Conservation (phyloP, 2,113 vertebrate genomes). For the Toxotes jaculatrix region DNA sequence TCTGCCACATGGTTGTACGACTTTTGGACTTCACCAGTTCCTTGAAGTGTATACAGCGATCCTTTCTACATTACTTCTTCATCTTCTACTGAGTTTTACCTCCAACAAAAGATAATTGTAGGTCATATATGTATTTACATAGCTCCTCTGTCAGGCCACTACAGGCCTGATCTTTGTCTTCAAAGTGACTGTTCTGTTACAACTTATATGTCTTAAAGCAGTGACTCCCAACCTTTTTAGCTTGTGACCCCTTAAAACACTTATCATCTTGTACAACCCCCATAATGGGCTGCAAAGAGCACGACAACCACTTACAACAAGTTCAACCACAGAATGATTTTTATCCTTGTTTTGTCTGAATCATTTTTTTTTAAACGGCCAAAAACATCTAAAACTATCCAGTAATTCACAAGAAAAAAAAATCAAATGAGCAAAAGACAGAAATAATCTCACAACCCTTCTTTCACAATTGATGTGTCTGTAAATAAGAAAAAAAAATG, state of each 20-base stretch:
- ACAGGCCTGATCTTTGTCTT: background rate
- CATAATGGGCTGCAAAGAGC: background rate
- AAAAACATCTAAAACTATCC: background rate
- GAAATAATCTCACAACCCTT: background rate
- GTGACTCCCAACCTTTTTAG: background rate
- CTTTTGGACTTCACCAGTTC: constrained; percentile 2
- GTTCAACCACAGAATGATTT: background rate
- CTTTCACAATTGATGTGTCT: too few relatives aligned
- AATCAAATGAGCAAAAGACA: background rate
- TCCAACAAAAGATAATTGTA: too few relatives aligned
- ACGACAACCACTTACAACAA: background rate
- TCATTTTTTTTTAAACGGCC: background rate
- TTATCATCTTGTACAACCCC: background rate
- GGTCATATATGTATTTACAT: background rate
- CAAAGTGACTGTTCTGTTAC: background rate
- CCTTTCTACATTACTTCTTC: background rate
- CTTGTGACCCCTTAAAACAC: background rate
- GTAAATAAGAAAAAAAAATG: background rate
- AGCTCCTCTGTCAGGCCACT: background rate
- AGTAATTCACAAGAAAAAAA: background rate
- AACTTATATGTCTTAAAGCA: background rate
- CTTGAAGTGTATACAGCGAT: background rate
- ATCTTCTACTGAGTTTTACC: background rate
- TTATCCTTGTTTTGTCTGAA: background rate
- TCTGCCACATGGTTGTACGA: constrained; percentile 5